phyloP scores from a whole-genome alignment of 2,888 invertebrate species.

The Xanthia togata region DNA sequence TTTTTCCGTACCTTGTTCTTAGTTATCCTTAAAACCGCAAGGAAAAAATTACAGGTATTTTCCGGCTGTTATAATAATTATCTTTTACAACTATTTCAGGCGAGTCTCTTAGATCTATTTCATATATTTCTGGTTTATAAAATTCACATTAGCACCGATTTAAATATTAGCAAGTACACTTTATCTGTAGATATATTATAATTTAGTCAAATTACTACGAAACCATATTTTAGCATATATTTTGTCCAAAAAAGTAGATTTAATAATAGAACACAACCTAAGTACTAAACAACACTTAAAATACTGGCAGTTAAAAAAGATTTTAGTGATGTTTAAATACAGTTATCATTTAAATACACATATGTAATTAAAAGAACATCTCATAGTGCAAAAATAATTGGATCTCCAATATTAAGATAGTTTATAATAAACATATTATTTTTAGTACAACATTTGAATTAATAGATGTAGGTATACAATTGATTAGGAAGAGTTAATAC shows the following conservation, averaged over 20 bases:
- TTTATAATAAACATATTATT: constrained; percentile 14
- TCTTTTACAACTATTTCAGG: constrained; percentile 2
- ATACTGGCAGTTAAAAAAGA: constrained; percentile 82
- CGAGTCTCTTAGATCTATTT: constrained; percentile 41
- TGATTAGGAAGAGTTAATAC: constrained; percentile 14
- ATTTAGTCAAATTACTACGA: constrained; percentile 37
- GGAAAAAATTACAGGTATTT: not conserved
- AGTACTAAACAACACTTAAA: constrained; percentile 80
- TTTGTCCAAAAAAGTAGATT: constrained; percentile 47
- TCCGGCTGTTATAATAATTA: not conserved
- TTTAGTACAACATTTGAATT: constrained; percentile 15
- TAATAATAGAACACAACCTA: constrained; percentile 80
- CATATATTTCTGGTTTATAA: constrained; percentile 49
- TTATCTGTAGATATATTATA: constrained; percentile 39
- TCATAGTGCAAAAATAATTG: constrained; percentile 2
- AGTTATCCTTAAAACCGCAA: not conserved
- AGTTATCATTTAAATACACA: constrained; percentile 39
- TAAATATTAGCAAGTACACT: constrained; percentile 57
- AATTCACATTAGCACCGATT: constrained; percentile 69
- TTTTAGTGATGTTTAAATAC: constrained; percentile 59
- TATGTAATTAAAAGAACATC: constrained; percentile 1
- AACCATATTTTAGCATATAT: constrained; percentile 31
- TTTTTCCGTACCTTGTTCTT: constrained; percentile 13
- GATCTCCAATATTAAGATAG: not conserved
- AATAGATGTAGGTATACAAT: not conserved